These are phyloP conservation scores for Ferrisia virgata DNA, from an alignment of 2,888 invertebrate genomes.

Conservation along the genomic window DNA sequence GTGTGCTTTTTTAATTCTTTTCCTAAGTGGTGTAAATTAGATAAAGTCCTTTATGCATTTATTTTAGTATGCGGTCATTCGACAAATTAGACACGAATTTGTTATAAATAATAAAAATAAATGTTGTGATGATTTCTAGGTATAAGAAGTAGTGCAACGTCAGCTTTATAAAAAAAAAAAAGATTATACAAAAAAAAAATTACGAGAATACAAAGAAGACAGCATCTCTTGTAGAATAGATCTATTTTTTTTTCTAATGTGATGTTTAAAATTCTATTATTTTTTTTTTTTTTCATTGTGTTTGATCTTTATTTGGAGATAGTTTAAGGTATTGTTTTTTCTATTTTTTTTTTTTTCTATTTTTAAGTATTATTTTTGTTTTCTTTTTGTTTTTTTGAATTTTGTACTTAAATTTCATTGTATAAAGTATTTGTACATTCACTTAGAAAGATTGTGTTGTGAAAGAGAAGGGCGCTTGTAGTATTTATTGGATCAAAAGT, in stretches of 20 bases:
- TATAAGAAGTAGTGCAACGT: not conserved
- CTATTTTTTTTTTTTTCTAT: not conserved
- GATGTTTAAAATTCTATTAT: not conserved
- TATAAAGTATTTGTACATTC: not conserved
- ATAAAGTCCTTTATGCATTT: not conserved
- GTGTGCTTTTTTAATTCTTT: not conserved
- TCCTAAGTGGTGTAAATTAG: not conserved
- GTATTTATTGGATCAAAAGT: not conserved
- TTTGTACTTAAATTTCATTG: not conserved
- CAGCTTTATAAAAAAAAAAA: not conserved
- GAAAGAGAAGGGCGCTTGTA: not conserved
- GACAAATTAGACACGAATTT: not conserved
- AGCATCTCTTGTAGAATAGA: not conserved
- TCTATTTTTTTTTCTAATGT: not conserved
- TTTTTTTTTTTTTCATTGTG: conserved; percentile 12
- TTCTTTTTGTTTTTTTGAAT: not conserved
- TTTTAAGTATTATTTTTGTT: not conserved
- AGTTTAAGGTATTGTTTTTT: not conserved
- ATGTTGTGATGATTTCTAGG: not conserved
- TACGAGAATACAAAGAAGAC: not conserved
- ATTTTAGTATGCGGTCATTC: not conserved
- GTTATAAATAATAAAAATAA: not conserved
- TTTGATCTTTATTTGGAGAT: not conserved
- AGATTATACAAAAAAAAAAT: not conserved
- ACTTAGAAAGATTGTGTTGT: not conserved